phyloP scores from a whole-genome alignment of 2,113 vertebrate genomes.

The Hemicordylus capensis region DNA sequence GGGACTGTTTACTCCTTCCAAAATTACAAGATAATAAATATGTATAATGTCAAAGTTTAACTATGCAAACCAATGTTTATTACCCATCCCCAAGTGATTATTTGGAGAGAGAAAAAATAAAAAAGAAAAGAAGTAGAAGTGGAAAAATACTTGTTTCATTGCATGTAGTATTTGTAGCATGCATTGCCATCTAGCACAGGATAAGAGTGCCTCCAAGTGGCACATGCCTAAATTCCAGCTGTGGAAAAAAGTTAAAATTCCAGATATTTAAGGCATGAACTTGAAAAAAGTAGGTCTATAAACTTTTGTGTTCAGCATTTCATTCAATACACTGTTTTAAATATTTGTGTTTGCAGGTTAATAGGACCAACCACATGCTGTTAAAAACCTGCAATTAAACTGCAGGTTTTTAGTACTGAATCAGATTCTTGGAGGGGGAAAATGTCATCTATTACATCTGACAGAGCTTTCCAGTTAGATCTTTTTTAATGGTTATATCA shows the following conservation, averaged over 20 bases:
- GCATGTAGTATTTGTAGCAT: conserved; percentile 15
- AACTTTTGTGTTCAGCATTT: background rate
- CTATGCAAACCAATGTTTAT: conserved; percentile 73
- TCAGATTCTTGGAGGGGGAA: background rate
- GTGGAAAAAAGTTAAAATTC: conserved; percentile 47
- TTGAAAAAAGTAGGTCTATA: background rate
- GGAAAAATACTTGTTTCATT: conserved; percentile 43
- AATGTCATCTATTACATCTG: background rate
- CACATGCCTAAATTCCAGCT: conserved; percentile 66
- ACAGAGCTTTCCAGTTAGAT: background rate
- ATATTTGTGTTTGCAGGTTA: background rate
- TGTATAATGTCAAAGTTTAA: conserved; percentile 76
- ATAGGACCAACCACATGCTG: background rate
- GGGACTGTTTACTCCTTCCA: conserved; percentile 66
- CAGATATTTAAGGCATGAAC: conserved; percentile 10
- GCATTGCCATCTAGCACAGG: conserved; percentile 59
- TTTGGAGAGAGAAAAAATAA: conserved; percentile 52
- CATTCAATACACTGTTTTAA: background rate
- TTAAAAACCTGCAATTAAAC: background rate
- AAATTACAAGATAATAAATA: conserved; percentile 74
- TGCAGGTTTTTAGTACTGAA: background rate
- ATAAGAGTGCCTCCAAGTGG: conserved; percentile 84
- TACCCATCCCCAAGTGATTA: conserved; percentile 70
- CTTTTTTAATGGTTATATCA: conserved; percentile 16
- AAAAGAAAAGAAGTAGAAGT: conserved; percentile 43